A percentile compares a stretch with the other conserved stretches of the same genome.
phyloP scores from a whole-genome alignment of 2,888 invertebrate genomes.

The Pelosia muscerda region DNA sequence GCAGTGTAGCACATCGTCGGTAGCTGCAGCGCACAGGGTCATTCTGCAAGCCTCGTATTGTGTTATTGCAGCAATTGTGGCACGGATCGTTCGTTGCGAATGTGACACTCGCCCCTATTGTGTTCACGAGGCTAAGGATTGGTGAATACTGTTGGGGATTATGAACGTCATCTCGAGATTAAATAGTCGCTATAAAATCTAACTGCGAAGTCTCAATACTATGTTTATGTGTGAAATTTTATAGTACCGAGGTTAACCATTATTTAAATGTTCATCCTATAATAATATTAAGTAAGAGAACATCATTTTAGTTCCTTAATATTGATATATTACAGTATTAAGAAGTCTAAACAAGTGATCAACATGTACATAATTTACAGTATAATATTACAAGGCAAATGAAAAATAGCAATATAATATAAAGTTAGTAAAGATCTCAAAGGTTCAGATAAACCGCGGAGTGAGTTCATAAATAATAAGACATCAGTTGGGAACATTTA shows the following conservation, averaged over 20 bases:
- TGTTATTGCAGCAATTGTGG: constrained; percentile 24
- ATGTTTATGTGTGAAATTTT: background rate
- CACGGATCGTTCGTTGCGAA: constrained; percentile 28
- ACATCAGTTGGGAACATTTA: constrained; percentile 37
- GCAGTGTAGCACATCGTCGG: constrained; percentile 10
- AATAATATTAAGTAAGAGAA: too few relatives aligned
- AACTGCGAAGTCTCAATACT: background rate
- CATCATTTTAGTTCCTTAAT: too few relatives aligned
- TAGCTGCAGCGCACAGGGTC: background rate
- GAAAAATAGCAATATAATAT: constrained; percentile 5
- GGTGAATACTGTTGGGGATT: constrained; percentile 16
- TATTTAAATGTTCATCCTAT: background rate
- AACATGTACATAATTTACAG: too few relatives aligned
- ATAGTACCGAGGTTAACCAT: background rate
- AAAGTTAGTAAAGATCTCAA: constrained; percentile 12
- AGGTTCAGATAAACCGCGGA: constrained; percentile 9
- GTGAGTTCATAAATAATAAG: constrained; percentile 34
- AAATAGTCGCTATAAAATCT: background rate
- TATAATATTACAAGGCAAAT: too few relatives aligned
- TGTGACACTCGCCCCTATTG: constrained; percentile 27
- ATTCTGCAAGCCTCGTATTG: constrained; percentile 15
- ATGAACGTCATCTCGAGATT: constrained; percentile 13
- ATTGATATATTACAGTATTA: too few relatives aligned
- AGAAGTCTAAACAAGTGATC: too few relatives aligned
- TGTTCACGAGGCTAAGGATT: constrained; percentile 13